Conservation (phyloP, 2,113 vertebrate species). For the Thamnaconus septentrionalis region DNA sequence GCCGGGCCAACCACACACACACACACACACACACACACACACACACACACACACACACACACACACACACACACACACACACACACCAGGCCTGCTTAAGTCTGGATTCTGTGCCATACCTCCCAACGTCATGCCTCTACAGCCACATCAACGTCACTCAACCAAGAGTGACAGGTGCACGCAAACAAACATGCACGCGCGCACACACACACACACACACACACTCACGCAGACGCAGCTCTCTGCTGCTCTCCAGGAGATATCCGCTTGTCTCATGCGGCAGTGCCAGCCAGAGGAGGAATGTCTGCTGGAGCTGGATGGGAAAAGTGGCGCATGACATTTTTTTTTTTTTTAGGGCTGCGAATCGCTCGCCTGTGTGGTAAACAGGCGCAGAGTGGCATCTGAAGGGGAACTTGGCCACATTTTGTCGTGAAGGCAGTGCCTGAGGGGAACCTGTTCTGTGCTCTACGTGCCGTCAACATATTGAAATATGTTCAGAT, state of each 20-base stretch:
- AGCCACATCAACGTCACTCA: slow-evolving; percentile 46
- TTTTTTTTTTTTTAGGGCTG: slow-evolving; percentile 29
- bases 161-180: slow-evolving; percentile 41
- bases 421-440: neutral
- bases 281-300: slow-evolving; percentile 41
- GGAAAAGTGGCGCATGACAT: slow-evolving; percentile 43
- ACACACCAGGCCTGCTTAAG: slow-evolving; percentile 1
- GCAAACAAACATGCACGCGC: slow-evolving; percentile 12
- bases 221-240: slow-evolving; percentile 15
- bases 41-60: slow-evolving; percentile 4
- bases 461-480: too few species aligned
- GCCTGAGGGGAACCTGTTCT: slow-evolving; percentile 5
- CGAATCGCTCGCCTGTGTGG: slow-evolving; percentile 22
- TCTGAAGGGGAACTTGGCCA: slow-evolving; percentile 17
- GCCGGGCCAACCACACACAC: neutral
- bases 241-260: slow-evolving; percentile 37
- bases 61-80: too few species aligned
- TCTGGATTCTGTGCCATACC: slow-evolving; percentile 57
- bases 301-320: slow-evolving; percentile 43
- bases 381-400: slow-evolving; percentile 27
- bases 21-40: slow-evolving; percentile 22
- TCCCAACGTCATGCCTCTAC: slow-evolving; percentile 29
- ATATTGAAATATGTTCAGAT: too few species aligned
- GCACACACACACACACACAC: slow-evolving; percentile 22
- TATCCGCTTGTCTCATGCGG: slow-evolving; percentile 54